These are phyloP conservation scores for Jordanella pulchra DNA, from an alignment of 2,797 vertebrate species.

Conservation along the genomic window DNA sequence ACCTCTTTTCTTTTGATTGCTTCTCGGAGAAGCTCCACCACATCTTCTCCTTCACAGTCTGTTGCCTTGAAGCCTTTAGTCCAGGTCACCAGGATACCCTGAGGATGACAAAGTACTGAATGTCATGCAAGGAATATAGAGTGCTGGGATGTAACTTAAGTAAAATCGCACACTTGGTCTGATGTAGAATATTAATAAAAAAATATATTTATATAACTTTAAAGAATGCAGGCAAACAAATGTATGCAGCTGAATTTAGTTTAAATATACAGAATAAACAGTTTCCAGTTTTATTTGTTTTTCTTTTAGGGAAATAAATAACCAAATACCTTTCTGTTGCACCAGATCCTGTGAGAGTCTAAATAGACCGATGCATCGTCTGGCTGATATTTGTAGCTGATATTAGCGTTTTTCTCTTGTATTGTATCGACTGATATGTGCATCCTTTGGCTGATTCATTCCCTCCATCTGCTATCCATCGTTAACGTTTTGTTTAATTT, in stretches of 20 bases:
- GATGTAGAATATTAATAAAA: neutral
- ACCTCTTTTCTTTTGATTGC: slow-evolving; percentile 98
- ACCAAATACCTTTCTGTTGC: too few relatives aligned
- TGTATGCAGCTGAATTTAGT: neutral
- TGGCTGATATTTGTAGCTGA: too few relatives aligned
- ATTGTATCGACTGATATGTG: too few relatives aligned
- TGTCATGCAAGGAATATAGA: neutral
- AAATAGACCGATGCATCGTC: too few relatives aligned
- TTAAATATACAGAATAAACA: neutral
- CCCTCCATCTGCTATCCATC: too few relatives aligned
- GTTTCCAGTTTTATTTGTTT: too few relatives aligned
- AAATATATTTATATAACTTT: neutral
- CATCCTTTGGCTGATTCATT: too few relatives aligned
- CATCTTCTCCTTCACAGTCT: slow-evolving; percentile 95
- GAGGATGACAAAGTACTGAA: slow-evolving; percentile 24
- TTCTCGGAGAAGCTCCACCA: slow-evolving; percentile 91
- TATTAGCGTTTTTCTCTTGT: too few relatives aligned
- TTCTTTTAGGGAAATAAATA: too few relatives aligned
- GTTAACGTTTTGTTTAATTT: too few relatives aligned
- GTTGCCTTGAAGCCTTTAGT: slow-evolving; percentile 98
- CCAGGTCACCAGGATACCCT: slow-evolving; percentile 96
- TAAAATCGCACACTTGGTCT: neutral
- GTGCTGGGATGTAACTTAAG: neutral
- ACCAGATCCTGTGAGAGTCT: too few relatives aligned
- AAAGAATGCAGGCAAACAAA: neutral